Conservation (phyloP, 2,113 vertebrate genomes). For the Solea senegalensis region DNA sequence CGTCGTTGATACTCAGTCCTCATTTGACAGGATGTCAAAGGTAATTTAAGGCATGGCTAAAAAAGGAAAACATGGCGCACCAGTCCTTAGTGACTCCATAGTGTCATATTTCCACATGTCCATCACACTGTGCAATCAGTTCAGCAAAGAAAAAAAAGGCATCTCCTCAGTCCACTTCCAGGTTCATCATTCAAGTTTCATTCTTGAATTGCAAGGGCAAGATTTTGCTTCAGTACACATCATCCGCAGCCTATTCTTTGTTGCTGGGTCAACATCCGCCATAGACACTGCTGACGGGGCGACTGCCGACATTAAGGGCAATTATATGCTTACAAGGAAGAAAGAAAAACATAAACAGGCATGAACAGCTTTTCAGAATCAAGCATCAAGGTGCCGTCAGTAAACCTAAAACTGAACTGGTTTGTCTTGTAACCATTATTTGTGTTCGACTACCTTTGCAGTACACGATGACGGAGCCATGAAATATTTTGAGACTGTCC, state of each 20-base stretch:
- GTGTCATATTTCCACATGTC: slow-evolving; percentile 55
- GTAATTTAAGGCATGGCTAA: slow-evolving; percentile 73
- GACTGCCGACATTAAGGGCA: slow-evolving; percentile 18
- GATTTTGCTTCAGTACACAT: slow-evolving; percentile 29
- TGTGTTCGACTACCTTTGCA: slow-evolving; percentile 34
- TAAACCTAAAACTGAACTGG: slow-evolving; percentile 19
- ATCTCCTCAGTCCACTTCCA: slow-evolving; percentile 49
- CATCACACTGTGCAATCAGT: slow-evolving; percentile 53
- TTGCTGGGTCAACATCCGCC: slow-evolving; percentile 9
- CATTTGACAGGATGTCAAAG: slow-evolving; percentile 31
- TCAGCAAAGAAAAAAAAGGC: slow-evolving; percentile 29
- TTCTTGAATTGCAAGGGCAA: slow-evolving; percentile 26
- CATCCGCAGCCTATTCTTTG: slow-evolving; percentile 30
- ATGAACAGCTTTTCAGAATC: slow-evolving; percentile 45
- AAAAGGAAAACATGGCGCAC: slow-evolving; percentile 34
- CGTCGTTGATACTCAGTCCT: slow-evolving; percentile 28
- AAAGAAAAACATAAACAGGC: background rate
- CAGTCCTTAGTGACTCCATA: slow-evolving; percentile 56
- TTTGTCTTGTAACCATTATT: slow-evolving; percentile 22
- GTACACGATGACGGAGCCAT: slow-evolving; percentile 24
- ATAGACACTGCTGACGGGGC: background rate
- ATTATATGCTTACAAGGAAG: slow-evolving; percentile 39
- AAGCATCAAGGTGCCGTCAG: slow-evolving; percentile 35
- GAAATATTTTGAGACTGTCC: slow-evolving; percentile 16
- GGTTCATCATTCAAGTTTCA: slow-evolving; percentile 13